Evolutionary conservation across 2,113 vertebrate species (phyloP).

Genomic region (Genyomyrus donnyi): DNA sequence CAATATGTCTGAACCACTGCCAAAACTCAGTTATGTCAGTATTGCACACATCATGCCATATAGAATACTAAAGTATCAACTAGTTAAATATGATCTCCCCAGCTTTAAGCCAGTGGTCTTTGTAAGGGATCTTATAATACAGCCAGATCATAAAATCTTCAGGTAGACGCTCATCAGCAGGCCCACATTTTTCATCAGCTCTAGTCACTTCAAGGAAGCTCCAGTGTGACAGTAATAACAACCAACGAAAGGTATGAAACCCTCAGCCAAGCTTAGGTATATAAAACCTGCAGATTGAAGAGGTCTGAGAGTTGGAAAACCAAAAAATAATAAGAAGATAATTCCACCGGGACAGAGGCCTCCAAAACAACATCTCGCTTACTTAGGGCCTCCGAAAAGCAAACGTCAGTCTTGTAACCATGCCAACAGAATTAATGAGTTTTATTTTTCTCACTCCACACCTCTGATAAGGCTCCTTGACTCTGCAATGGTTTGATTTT

Average conservation of each 20-base stretch:
- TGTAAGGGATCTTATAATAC: neutral
- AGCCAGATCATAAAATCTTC: neutral
- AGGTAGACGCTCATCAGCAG: neutral
- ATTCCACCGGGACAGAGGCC: neutral
- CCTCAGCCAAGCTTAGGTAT: neutral
- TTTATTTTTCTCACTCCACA: constrained; percentile 3
- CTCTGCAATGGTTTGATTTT: neutral
- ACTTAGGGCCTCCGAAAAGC: neutral
- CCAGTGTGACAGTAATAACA: neutral
- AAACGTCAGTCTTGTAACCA: constrained; percentile 4
- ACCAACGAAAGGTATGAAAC: neutral
- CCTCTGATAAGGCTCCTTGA: neutral
- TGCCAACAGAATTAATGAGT: constrained; percentile 14
- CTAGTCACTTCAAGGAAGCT: neutral
- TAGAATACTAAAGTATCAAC: neutral
- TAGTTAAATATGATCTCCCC: neutral
- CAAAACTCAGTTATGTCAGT: neutral
- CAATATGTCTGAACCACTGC: neutral
- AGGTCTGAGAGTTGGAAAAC: neutral
- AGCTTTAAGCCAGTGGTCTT: neutral
- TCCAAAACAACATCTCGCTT: neutral
- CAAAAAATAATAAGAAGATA: neutral
- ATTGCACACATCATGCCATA: neutral
- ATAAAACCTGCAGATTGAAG: neutral
- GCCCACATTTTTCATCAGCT: neutral